Conservation (phyloP, 1,140 invertebrate genomes). For the Leptinotarsa lineolata region DNA sequence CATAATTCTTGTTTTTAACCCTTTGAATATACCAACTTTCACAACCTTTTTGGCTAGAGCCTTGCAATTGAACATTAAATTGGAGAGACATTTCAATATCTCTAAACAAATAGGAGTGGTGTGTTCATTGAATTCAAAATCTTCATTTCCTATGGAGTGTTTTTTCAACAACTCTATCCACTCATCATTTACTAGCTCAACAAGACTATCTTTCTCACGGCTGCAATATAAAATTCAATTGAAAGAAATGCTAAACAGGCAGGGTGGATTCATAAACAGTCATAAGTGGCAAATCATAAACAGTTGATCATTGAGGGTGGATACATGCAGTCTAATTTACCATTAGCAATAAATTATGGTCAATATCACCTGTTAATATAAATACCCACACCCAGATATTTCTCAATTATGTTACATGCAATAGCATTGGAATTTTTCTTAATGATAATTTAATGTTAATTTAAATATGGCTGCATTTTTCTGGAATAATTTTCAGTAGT, state of each 20-base stretch:
- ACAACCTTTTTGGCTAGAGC: slow-evolving; percentile 71
- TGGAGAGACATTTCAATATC: slow-evolving; percentile 86
- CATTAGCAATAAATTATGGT: too few relatives aligned
- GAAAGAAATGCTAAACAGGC: slow-evolving; percentile 31
- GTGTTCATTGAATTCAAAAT: slow-evolving; percentile 55
- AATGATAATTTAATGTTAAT: too few relatives aligned
- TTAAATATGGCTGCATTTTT: too few relatives aligned
- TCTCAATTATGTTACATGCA: too few relatives aligned
- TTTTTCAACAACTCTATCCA: slow-evolving; percentile 69
- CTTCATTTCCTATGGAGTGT: slow-evolving; percentile 55
- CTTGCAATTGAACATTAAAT: slow-evolving; percentile 82
- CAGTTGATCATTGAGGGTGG: too few relatives aligned
- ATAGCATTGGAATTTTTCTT: too few relatives aligned
- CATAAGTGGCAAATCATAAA: background rate
- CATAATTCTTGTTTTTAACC: slow-evolving; percentile 74
- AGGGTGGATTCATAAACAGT: slow-evolving; percentile 24
- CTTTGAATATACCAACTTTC: slow-evolving; percentile 73
- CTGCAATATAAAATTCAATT: slow-evolving; percentile 55
- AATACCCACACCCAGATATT: too few relatives aligned
- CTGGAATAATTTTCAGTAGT: too few relatives aligned
- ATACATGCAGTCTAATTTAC: too few relatives aligned
- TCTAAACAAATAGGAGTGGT: slow-evolving; percentile 69
- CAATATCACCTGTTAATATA: too few relatives aligned
- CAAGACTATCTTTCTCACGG: slow-evolving; percentile 75
- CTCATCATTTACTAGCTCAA: slow-evolving; percentile 69